These are phyloP conservation scores for Enchytraeus crypticus DNA, from an alignment of 2,888 invertebrate genomes.

Conservation along the genomic window DNA sequence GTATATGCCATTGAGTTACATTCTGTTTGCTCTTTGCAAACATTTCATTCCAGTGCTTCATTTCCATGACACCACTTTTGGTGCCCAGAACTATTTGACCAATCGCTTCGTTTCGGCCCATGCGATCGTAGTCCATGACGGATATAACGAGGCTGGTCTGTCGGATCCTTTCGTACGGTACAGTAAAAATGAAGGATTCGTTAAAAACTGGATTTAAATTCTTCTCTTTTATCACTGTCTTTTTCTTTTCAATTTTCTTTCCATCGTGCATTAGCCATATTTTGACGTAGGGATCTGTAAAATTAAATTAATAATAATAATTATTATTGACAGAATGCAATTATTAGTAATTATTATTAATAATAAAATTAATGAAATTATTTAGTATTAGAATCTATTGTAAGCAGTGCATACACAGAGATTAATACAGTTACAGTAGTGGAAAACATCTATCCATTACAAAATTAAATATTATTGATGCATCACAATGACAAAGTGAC, in stretches of 20 bases:
- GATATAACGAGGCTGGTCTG: slow-evolving; percentile 9
- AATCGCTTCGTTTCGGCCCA: slow-evolving; percentile 51
- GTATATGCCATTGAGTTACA: slow-evolving; percentile 90
- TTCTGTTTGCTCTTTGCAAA: slow-evolving; percentile 91
- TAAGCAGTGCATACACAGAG: too few relatives aligned
- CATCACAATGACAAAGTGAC: too few relatives aligned
- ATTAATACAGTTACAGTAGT: too few relatives aligned
- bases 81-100: slow-evolving; percentile 56
- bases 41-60: slow-evolving; percentile 97
- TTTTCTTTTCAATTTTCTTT: slow-evolving; percentile 90
- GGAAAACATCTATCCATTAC: too few relatives aligned
- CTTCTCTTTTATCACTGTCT: slow-evolving; percentile 61
- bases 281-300: slow-evolving; percentile 88
- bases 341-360: too few relatives aligned
- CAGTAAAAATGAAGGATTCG: slow-evolving; percentile 88
- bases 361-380: too few relatives aligned
- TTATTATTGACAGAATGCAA: too few relatives aligned
- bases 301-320: too few relatives aligned
- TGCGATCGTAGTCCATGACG: slow-evolving; percentile 10
- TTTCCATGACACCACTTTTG: slow-evolving; percentile 82
- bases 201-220: slow-evolving; percentile 91
- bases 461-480: too few relatives aligned
- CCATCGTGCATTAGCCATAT: slow-evolving; percentile 93
- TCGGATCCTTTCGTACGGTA: slow-evolving; percentile 86
- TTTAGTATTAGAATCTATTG: too few relatives aligned